Base-by-base conservation (phyloP, 64 coral and sea anemone species). In the Trachythela sp. region DNA sequence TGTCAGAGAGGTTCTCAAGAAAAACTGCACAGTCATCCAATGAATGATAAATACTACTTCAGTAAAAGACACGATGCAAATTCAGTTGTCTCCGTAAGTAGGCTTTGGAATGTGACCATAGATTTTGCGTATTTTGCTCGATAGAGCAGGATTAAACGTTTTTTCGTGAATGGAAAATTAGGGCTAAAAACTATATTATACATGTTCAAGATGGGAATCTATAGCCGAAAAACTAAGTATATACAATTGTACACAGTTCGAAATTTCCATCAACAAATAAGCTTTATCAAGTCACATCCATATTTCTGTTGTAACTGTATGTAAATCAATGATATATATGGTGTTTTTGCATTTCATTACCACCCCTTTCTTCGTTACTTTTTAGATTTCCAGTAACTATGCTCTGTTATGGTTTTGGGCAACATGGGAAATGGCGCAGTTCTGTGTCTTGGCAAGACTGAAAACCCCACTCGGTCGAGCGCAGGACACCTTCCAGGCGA, bases 401-500 rank as follows among this genome's bases (percentile, higher is more conserved):
- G 91, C 93, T 39, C 49, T 94, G 40, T 71, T 93, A 8, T 99
- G 96, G 96, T 99, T 99, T 58, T 99, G 96, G 96, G 91, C 94
- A 13, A 91, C 91, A 13, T 99, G 96, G 96, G 96, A 99, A 84
- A 88, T 91, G 59, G 96, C 96, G 36, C 96, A 99, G 77, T 99
- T 99, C 48, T 99, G 93, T 89, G 91, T 99, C 72, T 42, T 99
- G 36, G 90, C 93, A 48, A 90, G 93, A 30, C 84, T 99, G 34
- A 94, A 94, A 34, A 99, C 96, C 30, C 93, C 96, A 27, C 77
- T 99, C 58, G 96, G 96, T 10, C 92, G 96, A 85, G 96, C 96
- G 26, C 96, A 99, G 54, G 96, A 99, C 38, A 99, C 96, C 9
- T 99, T 99, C 17, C 96, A 99, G 39, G 91, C 90, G 48, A 99